Conservation (phyloP, 2,888 invertebrate species). For the Salticus scenicus region DNA sequence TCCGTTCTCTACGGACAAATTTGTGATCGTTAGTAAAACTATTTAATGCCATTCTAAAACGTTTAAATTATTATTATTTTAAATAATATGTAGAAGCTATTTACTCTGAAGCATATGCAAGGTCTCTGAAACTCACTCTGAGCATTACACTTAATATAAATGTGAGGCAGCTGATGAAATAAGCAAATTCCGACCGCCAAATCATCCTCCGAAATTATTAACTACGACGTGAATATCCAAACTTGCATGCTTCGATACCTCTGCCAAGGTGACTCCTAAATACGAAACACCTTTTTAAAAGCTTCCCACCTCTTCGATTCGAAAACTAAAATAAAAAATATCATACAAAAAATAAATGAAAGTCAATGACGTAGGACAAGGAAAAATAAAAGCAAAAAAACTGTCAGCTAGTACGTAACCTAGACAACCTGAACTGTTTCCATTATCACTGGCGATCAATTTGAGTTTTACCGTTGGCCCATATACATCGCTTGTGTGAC, state of each 20-base stretch:
- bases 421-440: constrained; percentile 62
- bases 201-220: background rate
- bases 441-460: constrained; percentile 63
- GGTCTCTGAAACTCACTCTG: no score
- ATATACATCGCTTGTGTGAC: constrained; percentile 38
- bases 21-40: no score
- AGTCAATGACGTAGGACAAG: constrained; percentile 21
- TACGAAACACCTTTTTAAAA: constrained; percentile 3
- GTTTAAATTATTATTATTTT: no score
- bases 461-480: constrained; percentile 34
- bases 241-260: constrained; percentile 29
- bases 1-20: no score
- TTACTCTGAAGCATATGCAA: no score
- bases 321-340: background rate
- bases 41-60: no score
- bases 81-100: no score
- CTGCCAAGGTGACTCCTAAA: constrained; percentile 56
- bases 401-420: constrained; percentile 44
- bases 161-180: background rate
- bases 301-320: background rate
- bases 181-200: background rate
- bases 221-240: constrained; percentile 24
- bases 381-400: background rate
- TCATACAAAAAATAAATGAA: constrained; percentile 27
- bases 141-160: no score